Conservation (phyloP, 2,888 invertebrate genomes). For the Apantesis nais region DNA sequence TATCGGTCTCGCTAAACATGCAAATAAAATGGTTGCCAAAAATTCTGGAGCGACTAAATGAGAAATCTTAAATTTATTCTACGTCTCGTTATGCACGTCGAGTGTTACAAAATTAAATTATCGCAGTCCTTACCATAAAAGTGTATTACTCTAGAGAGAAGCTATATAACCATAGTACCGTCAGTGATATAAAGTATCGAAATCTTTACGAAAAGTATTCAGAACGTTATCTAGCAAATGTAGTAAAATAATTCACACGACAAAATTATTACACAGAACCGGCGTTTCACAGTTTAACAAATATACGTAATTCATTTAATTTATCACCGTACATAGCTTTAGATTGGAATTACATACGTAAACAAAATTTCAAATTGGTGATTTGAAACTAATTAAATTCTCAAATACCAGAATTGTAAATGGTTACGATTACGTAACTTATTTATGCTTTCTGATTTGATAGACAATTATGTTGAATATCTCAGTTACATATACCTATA, state of each 20-base stretch:
- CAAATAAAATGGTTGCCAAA: constrained; percentile 26
- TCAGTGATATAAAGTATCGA: not conserved
- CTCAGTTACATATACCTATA: not conserved
- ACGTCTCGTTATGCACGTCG: not conserved
- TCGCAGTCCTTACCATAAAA: not conserved
- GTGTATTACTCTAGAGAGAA: not conserved
- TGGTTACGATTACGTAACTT: not conserved
- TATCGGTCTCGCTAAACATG: constrained; percentile 13
- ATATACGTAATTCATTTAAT: not conserved
- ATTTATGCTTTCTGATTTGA: not conserved
- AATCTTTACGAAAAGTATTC: not conserved
- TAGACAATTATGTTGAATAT: constrained; percentile 2
- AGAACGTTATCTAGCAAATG: not conserved
- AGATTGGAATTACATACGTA: not conserved
- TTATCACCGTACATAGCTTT: not conserved
- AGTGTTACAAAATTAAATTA: not conserved
- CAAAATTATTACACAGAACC: not conserved
- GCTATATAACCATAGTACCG: not conserved
- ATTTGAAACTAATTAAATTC: not conserved
- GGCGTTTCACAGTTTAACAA: not conserved
- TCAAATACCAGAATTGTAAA: not conserved
- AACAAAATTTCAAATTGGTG: constrained; percentile 9
- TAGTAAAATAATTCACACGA: not conserved
- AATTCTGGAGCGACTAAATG: constrained; percentile 15
- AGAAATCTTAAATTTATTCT: constrained; percentile 6